These are phyloP conservation scores for Doryteuthis pealeii DNA, from an alignment of 1,140 invertebrate species.

Conservation along the genomic window DNA sequence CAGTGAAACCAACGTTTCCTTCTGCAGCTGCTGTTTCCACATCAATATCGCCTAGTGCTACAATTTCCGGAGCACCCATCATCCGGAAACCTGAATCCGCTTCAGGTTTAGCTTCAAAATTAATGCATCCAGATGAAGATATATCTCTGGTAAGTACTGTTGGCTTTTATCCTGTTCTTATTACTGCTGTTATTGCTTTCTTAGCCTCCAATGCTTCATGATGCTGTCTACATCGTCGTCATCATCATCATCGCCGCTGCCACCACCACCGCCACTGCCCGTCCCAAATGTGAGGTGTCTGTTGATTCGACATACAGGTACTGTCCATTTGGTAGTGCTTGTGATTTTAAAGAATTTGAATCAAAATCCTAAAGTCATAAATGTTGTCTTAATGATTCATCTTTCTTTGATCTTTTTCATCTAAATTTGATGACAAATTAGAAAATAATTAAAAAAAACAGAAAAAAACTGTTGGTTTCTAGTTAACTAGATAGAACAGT, in stretches of 20 bases:
- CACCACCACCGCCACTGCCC: not conserved
- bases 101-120: slow-evolving; percentile 83
- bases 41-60: slow-evolving; percentile 65
- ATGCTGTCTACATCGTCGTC: not conserved
- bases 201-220: not conserved
- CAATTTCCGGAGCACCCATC: slow-evolving; percentile 54
- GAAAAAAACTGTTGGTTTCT: too few relatives aligned
- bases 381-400: too few relatives aligned
- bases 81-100: slow-evolving; percentile 72
- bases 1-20: slow-evolving; percentile 46
- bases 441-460: too few relatives aligned
- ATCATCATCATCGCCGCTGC: not conserved
- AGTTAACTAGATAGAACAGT: too few relatives aligned
- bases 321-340: not conserved
- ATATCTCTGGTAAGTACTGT: slow-evolving; percentile 73
- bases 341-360: too few relatives aligned
- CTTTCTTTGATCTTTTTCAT: too few relatives aligned
- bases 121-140: slow-evolving; percentile 92
- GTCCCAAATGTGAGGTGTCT: not conserved
- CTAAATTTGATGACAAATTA: too few relatives aligned
- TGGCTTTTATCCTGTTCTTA: not conserved
- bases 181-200: slow-evolving; percentile 1
- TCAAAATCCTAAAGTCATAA: too few relatives aligned
- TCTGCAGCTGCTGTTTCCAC: slow-evolving; percentile 60
- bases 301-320: not conserved